These are phyloP conservation scores for Pecten maximus DNA, from an alignment of 2,888 invertebrate species.

Conservation along the genomic window DNA sequence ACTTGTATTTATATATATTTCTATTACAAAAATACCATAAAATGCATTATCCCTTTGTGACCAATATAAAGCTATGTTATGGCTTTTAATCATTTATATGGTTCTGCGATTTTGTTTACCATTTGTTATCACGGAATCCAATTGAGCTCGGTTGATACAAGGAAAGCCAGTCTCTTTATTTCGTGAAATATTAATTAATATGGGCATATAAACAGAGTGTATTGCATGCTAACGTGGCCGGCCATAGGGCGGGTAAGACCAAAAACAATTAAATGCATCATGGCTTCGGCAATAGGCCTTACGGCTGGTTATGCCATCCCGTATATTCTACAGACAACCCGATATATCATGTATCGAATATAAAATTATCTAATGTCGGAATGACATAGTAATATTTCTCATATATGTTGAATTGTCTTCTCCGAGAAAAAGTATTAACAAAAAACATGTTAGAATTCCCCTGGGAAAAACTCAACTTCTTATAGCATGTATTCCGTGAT, in stretches of 20 bases:
- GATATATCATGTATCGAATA: slow-evolving; percentile 6
- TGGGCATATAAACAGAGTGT: neutral
- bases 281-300: neutral
- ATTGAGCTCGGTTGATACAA: neutral
- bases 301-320: neutral
- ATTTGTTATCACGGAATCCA: slow-evolving; percentile 26
- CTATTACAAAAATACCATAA: slow-evolving; percentile 33
- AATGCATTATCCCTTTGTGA: neutral
- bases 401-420: neutral
- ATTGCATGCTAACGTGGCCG: neutral
- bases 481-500: neutral
- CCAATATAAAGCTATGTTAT: neutral
- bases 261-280: slow-evolving; percentile 19
- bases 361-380: slow-evolving; percentile 19
- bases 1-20: slow-evolving; percentile 31
- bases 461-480: neutral
- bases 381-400: neutral
- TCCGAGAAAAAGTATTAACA: slow-evolving; percentile 18
- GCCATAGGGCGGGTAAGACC: neutral
- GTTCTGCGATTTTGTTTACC: slow-evolving; percentile 17
- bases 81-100: slow-evolving; percentile 33
- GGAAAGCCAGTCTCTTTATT: neutral
- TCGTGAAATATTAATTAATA: slow-evolving; percentile 35
- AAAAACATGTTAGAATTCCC: slow-evolving; percentile 23
- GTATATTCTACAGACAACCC: neutral